Percentiles rank a stretch among this genome's conserved stretches.
These are phyloP conservation scores for Lithophane ornitopus DNA, from an alignment of 2,888 invertebrate genomes.

Conservation along the genomic window DNA sequence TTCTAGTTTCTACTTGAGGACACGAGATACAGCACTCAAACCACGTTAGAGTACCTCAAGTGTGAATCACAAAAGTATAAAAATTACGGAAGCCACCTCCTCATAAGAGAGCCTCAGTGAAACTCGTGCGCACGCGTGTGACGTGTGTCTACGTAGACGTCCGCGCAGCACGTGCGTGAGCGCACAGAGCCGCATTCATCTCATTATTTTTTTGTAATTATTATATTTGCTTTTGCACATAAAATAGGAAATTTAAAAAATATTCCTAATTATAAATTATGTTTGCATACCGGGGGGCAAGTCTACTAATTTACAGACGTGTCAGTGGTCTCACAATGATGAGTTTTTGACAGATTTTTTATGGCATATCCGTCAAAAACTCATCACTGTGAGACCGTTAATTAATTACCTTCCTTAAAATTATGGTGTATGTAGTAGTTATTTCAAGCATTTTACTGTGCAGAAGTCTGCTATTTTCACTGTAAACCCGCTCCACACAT, in stretches of 20 bases:
- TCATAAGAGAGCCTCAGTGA: neutral
- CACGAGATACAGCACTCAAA: neutral
- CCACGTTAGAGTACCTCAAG: neutral
- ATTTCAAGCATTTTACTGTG: neutral
- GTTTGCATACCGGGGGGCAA: no score
- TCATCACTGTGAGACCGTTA: no score
- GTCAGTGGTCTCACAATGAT: no score
- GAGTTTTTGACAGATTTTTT: no score
- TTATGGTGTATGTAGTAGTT: neutral
- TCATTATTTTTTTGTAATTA: neutral
- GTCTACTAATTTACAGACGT: no score
- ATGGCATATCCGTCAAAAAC: no score
- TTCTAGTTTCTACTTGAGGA: neutral
- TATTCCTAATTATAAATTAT: neutral
- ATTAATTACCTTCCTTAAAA: neutral
- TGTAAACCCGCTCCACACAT: neutral
- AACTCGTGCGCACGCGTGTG: constrained; percentile 37
- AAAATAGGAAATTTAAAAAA: no score
- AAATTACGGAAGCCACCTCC: constrained; percentile 45
- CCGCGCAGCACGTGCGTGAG: constrained; percentile 66
- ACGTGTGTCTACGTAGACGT: constrained; percentile 19
- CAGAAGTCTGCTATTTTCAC: neutral
- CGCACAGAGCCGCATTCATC: constrained; percentile 29
- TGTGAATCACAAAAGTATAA: neutral
- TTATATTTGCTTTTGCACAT: no score